These are phyloP conservation scores for Ceratina japonica DNA, from an alignment of 1,140 invertebrate genomes.

Conservation along the genomic window DNA sequence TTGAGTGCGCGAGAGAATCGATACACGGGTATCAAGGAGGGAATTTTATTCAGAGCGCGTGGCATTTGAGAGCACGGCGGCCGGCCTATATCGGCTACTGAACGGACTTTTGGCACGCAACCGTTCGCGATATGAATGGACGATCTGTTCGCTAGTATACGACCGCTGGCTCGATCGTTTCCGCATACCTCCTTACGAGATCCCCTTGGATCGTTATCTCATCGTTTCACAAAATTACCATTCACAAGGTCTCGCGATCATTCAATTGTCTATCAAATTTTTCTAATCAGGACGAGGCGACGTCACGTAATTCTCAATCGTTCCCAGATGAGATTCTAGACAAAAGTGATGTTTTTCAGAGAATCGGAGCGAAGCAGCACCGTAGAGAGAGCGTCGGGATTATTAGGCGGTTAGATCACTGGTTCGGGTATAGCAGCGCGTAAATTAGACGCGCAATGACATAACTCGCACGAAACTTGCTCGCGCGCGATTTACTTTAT, in stretches of 20 bases:
- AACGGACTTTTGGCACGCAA: conserved; percentile 38
- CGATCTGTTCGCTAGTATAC: conserved; percentile 14
- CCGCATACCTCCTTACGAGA: conserved; percentile 10
- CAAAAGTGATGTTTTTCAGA: too few species aligned
- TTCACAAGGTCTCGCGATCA: too few species aligned
- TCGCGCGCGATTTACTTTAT: conserved; percentile 24
- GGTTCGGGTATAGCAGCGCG: neutral
- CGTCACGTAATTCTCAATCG: neutral
- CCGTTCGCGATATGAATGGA: conserved; percentile 26
- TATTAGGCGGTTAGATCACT: neutral
- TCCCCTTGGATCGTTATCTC: neutral
- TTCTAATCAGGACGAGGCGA: too few species aligned
- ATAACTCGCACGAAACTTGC: neutral
- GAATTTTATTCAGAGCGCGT: conserved; percentile 3
- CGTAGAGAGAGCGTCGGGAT: neutral
- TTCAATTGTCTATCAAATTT: too few species aligned
- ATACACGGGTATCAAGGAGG: neutral
- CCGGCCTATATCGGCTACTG: conserved; percentile 17
- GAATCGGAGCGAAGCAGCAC: neutral
- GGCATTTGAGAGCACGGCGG: neutral
- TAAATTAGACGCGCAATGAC: conserved; percentile 9
- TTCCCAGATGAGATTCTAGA: too few species aligned
- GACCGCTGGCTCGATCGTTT: conserved; percentile 6
- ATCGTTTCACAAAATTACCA: too few species aligned
- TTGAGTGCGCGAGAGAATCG: neutral